Base-by-base conservation (phyloP, 2,113 vertebrate genomes). In the Dolichallabes microphthalmus region DNA sequence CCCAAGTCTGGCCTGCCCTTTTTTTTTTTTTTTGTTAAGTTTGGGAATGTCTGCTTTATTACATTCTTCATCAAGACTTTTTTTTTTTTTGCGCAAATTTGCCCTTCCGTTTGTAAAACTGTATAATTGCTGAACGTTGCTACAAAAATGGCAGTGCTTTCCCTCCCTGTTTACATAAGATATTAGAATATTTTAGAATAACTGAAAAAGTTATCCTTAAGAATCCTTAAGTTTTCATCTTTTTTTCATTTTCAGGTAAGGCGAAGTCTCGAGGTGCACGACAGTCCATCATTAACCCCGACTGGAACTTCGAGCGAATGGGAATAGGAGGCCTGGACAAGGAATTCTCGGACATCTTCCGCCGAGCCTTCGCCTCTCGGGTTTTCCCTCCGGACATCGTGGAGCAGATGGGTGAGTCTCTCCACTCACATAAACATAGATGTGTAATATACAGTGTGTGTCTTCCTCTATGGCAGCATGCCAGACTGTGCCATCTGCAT, bases 291-390 rank as follows among this genome's bases (percentile, higher is more conserved):
- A 99, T 99, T 93, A 98, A 96, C 90, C 98, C 98, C 0, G 98
- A 99, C 91, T 99, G 98, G 98, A 99, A 99, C 90, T 99, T 99
- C 91, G 98, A 99, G 94, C 96, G 95, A 86, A 99, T 99, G 97
- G 98, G 98, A 2, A 99, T 99, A 2, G 98, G 98, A 12, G 98
- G 98, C 80, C 95, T 99, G 2, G 98, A 99, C 93, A 98, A 95
- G 85, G 98, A 99, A 85, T 99, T 99, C n/a, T n/a, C 98, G 0
- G 97, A 96, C 87, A 99, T 99, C 90, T 99, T 99, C 91, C 95
- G 97, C 7, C 85, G 98, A 89, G 98, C 98, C 11, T 99, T 99
- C 84, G 98, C 98, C 85, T 99, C 98, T 4, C 92, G 98, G 80
- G 98, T 99, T 85, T 99, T 99, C 90, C 98, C 98, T 66, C 95